phyloP scores from a whole-genome alignment of 2,113 vertebrate species.

The human region GRCh38 chr9:77891501-77892000 shows the following conservation, averaged over 20 bases:
- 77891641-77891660: not conserved
- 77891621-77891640: not conserved
- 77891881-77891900: conserved; percentile 27
- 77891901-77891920: conserved; percentile 25
- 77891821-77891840: not conserved
- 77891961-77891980: conserved; percentile 50
- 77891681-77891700: no score
- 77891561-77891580: not conserved
- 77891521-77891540: not conserved
- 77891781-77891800: not conserved
- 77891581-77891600: not conserved
- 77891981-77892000: conserved; percentile 36
- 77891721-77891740: not conserved
- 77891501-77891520: not conserved
- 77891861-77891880: conserved; percentile 28
- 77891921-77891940: conserved; percentile 10
- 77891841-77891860: not conserved
- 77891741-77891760: not conserved
- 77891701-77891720: not conserved
- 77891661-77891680: no score
- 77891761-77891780: no score
- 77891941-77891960: conserved; percentile 50
- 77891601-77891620: not conserved
- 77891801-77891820: not conserved
- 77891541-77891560: not conserved